Evolutionary conservation across 1,140 invertebrate genomes (phyloP).

Genomic region (Zeugodacus cucurbitae): DNA sequence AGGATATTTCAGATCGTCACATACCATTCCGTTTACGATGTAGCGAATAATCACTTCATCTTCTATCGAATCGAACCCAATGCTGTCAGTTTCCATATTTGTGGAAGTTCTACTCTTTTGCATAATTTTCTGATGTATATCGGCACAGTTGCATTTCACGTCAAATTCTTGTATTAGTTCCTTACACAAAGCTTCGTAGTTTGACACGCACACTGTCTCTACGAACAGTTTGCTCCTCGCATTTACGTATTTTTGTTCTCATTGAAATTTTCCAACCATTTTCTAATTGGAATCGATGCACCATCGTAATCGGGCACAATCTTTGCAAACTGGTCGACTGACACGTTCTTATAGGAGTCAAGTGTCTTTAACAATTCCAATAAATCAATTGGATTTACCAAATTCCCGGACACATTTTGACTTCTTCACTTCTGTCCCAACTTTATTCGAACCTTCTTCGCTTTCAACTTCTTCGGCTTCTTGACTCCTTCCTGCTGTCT

Average conservation of each 20-base stretch:
- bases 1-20: conserved; percentile 20
- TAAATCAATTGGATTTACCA: background rate
- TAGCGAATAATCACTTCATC: background rate
- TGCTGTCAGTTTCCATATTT: background rate
- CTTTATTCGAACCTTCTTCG: too few relatives aligned
- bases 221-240: too few relatives aligned
- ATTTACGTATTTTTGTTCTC: too few relatives aligned
- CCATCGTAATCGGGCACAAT: background rate
- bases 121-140: background rate
- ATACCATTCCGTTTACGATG: background rate
- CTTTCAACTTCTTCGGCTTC: too few relatives aligned
- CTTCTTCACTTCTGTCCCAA: too few relatives aligned
- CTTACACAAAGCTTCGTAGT: too few relatives aligned
- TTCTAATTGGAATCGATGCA: background rate
- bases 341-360: background rate
- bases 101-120: background rate
- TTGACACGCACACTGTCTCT: too few relatives aligned
- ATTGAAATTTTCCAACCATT: background rate
- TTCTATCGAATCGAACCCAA: background rate
- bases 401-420: background rate
- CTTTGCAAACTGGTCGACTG: background rate
- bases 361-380: background rate
- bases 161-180: too few relatives aligned
- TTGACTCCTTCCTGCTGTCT: too few relatives aligned
- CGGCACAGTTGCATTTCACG: background rate